These are phyloP conservation scores for Eristalinus aeneus DNA, from an alignment of 2,888 invertebrate species.

Conservation along the genomic window DNA sequence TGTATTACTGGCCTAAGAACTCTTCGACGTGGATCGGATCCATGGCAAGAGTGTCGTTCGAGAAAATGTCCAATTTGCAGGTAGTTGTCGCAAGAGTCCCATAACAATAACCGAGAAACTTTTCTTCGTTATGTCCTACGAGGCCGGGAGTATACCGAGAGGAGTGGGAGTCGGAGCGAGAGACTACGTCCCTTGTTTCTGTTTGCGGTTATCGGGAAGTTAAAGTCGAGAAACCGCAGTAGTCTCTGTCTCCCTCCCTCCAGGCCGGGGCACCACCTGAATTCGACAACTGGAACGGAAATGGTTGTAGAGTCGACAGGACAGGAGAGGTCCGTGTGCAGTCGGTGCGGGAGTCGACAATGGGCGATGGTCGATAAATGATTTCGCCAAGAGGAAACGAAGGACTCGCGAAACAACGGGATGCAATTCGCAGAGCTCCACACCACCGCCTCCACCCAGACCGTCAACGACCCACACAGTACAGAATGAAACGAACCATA, in stretches of 20 bases:
- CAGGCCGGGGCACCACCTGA: conserved; percentile 42
- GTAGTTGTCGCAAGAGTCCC: conserved; percentile 61
- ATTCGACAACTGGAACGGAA: conserved; percentile 63
- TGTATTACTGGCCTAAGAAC: conserved; percentile 36
- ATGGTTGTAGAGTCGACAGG: neutral
- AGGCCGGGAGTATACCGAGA: neutral
- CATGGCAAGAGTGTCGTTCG: conserved; percentile 28
- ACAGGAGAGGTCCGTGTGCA: neutral
- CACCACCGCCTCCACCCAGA: neutral
- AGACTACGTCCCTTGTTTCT: conserved; percentile 51
- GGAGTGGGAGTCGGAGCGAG: neutral
- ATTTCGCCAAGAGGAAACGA: conserved; percentile 37
- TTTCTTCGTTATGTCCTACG: conserved; percentile 55
- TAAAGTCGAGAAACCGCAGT: conserved; percentile 60
- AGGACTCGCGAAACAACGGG: conserved; percentile 57
- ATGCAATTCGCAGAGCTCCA: conserved; percentile 41
- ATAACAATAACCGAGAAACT: conserved; percentile 64
- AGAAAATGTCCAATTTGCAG: conserved; percentile 65
- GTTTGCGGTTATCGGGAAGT: conserved; percentile 64
- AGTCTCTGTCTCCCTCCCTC: neutral
- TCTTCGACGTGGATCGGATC: conserved; percentile 10
- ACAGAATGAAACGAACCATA: conserved; percentile 68
- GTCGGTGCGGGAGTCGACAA: neutral
- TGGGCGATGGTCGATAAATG: conserved; percentile 49
- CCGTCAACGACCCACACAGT: conserved; percentile 7